Percentiles rank a stretch among this genome's conserved stretches.
Conservation (phyloP, 2,888 invertebrate genomes). For the Campoplex capitator region DNA sequence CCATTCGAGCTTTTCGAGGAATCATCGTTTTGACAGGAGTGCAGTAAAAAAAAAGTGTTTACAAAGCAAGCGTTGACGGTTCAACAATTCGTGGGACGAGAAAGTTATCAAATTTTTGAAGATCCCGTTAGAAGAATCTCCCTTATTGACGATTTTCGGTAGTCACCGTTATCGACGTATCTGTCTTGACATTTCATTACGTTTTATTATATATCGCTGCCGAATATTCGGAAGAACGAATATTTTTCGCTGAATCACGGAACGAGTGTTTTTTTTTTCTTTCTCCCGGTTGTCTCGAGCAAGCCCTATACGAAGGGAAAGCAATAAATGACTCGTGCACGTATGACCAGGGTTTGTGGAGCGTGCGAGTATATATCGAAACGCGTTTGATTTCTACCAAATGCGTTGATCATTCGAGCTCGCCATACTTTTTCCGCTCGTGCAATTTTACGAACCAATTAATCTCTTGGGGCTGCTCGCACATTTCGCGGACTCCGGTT, state of each 20-base stretch:
- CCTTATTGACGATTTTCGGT: no score
- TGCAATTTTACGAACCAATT: constrained; percentile 42
- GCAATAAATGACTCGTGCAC: background rate
- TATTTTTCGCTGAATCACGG: background rate
- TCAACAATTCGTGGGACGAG: background rate
- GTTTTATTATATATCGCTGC: background rate
- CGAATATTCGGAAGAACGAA: background rate
- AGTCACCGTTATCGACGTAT: no score
- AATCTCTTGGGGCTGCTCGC: constrained; percentile 39
- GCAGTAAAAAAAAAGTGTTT: no score
- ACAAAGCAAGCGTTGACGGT: no score
- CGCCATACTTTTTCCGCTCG: background rate
- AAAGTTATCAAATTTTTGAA: no score
- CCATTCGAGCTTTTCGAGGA: no score
- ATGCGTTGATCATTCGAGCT: background rate
- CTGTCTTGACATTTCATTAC: background rate
- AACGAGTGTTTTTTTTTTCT: background rate
- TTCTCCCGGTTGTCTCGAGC: background rate
- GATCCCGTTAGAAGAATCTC: no score
- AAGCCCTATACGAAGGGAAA: background rate
- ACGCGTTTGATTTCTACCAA: background rate
- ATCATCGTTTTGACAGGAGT: no score
- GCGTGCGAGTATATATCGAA: background rate
- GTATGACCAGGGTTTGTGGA: background rate
- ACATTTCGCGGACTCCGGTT: background rate